Evolutionary conservation across 2,888 invertebrate species (phyloP), one percentile per base, ranked within the genome.

Genomic region (Ichneumon xanthorius): DNA sequence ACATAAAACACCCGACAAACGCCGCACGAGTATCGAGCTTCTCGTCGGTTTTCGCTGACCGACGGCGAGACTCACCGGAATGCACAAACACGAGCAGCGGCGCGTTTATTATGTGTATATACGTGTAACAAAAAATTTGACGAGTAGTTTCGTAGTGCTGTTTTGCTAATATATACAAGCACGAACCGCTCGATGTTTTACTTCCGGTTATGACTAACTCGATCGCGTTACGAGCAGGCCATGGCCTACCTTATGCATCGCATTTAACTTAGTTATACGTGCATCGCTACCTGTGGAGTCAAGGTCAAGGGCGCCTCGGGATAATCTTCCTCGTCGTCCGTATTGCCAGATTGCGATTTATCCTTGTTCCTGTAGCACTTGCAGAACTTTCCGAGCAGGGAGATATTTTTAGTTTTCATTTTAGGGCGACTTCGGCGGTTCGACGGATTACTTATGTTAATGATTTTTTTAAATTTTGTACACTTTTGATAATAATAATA

Each of bases 321-420:
- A 5, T 80, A 84, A 22, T 87, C 87, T 55, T 89, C 90, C 65
- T 61, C 82, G 55, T 86, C 61, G 75, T 81, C 53, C 16, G 65
- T 86, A 67, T 84, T 81, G 4, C 82, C 71, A 37, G 83, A 78
- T 58, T 50, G 61, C 16, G 83, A 85, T 80, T 84, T 89, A 63
- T 86, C 87, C 58, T 89, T 88, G 40, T 90, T 89, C 16, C 86
- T 80, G 80, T 89, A 92, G 82, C 92, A 93, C 88, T 91, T 92
- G 89, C 91, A 93, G 48, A 93, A 86, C 80, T 88, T 92, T 68
- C 89, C 89, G 53, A 93, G 86, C 22, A 93, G 71, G 33, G 92
- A 91, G 55, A 86, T 88, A 81, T 91, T 91, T 80, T 91, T 92
- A 14, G 89, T 91, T 84, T 92, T 91, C 93, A 93, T 92, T n/a